Evolutionary conservation across 2,113 vertebrate species (phyloP).

Genomic region (Python bivittatus): DNA sequence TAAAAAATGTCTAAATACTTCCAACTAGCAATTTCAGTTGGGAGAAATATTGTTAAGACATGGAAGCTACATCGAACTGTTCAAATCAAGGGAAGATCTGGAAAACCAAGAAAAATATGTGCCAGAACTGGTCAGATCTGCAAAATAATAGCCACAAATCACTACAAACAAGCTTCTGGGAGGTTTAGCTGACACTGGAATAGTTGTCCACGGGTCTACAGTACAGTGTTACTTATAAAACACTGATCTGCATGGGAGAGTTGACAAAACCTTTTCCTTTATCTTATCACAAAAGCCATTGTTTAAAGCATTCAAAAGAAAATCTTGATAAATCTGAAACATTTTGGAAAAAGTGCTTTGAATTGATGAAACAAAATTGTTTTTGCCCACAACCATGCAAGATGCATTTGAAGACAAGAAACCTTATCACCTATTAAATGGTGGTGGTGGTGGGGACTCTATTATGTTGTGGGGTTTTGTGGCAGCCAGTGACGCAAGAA

Average conservation of each 20-base stretch:
- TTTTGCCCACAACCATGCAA: not conserved
- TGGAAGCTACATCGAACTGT: not conserved
- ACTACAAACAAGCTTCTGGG: not conserved
- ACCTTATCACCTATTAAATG: not conserved
- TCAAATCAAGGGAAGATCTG: not conserved
- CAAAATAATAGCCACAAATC: not conserved
- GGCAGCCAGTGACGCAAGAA: not conserved
- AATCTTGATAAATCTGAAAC: not conserved
- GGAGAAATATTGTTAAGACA: not conserved
- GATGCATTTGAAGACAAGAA: not conserved
- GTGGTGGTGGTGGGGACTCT: not conserved
- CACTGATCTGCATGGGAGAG: not conserved
- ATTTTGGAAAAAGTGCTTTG: not conserved
- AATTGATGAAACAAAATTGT: not conserved
- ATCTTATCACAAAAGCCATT: not conserved
- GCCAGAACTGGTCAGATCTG: not conserved
- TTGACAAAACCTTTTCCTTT: not conserved
- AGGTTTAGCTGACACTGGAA: not conserved
- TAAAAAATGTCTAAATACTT: not conserved
- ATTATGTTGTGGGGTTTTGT: not conserved
- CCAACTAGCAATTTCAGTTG: not conserved
- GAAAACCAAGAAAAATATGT: not conserved
- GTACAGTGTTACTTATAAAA: not conserved
- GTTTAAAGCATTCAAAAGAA: not conserved
- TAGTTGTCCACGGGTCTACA: not conserved